Percentiles rank a stretch among this genome's conserved stretches.
These are phyloP conservation scores for Metridium senile DNA, from an alignment of 92 coral and sea anemone genomes.

Conservation along the genomic window DNA sequence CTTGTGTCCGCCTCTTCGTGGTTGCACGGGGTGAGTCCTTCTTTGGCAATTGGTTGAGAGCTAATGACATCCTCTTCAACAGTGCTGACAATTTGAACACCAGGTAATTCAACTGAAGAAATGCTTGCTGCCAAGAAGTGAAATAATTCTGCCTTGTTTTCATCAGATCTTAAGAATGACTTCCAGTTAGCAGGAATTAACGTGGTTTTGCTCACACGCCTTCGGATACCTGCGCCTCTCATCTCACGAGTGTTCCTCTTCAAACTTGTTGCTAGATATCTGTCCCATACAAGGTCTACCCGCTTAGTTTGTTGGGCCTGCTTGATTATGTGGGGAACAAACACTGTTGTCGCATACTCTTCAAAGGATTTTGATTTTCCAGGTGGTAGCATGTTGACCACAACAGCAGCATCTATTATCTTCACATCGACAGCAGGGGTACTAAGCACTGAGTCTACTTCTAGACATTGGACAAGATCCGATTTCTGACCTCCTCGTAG, in stretches of 20 bases:
- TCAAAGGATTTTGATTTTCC: conserved; percentile 48
- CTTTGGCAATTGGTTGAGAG: not conserved
- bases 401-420: conserved; percentile 46
- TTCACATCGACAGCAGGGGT: conserved; percentile 51
- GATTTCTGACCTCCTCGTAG: conserved; percentile 43
- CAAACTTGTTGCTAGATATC: conserved; percentile 18
- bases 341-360: conserved; percentile 47
- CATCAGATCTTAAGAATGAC: conserved; percentile 24
- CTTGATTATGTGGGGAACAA: conserved; percentile 39
- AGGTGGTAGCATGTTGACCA: conserved; percentile 48
- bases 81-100: not conserved
- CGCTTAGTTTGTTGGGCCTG: conserved; percentile 35
- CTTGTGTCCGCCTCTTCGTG: too few species aligned
- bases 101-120: not conserved
- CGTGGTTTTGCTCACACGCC: conserved; percentile 16
- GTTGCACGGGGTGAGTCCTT: conserved; percentile 3
- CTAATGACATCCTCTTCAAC: not conserved
- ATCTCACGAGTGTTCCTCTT: conserved; percentile 27
- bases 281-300: conserved; percentile 26
- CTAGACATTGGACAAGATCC: conserved; percentile 44
- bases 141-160: conserved; percentile 38
- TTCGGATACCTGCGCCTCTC: conserved; percentile 38
- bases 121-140: conserved; percentile 6
- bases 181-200: conserved; percentile 22
- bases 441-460: conserved; percentile 14